A percentile compares a stretch with the other conserved stretches of the same genome.
Conservation (phyloP, 2,797 vertebrate species). For the Mormyrops boulengeri region DNA sequence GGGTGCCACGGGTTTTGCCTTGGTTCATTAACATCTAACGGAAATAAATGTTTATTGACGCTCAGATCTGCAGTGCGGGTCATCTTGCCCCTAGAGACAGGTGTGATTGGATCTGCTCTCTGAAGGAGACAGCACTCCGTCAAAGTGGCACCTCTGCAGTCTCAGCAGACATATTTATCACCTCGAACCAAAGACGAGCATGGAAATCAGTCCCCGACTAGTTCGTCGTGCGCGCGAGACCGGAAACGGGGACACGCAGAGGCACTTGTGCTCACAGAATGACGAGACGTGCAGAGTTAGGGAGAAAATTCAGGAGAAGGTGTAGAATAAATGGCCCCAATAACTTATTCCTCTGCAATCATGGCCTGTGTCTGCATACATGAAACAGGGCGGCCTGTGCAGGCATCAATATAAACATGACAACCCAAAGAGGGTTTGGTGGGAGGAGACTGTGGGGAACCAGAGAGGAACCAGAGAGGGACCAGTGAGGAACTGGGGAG, state of each 20-base stretch:
- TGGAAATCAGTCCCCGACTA: not conserved
- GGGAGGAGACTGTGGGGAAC: not conserved
- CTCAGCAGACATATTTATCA: slow-evolving; percentile 15
- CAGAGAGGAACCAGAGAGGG: not conserved
- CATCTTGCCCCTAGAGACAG: not conserved
- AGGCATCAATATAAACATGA: not conserved
- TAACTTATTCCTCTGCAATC: not conserved
- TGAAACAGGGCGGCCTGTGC: not conserved
- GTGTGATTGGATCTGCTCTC: slow-evolving; percentile 15
- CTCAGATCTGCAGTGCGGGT: not conserved
- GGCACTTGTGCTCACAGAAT: not conserved
- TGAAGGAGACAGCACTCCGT: slow-evolving; percentile 15
- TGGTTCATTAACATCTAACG: slow-evolving; percentile 2
- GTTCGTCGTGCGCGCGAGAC: not conserved
- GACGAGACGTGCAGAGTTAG: not conserved
- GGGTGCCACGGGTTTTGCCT: not conserved
- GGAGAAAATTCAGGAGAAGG: not conserved
- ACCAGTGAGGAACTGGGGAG: not conserved
- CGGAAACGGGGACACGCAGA: not conserved
- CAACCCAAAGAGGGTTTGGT: not conserved
- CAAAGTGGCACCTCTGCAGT: slow-evolving; percentile 14
- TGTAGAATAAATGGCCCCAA: not conserved
- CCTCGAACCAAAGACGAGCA: not conserved
- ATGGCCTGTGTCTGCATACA: not conserved
- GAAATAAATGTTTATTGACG: slow-evolving; percentile 2